phyloP scores from a whole-genome alignment of 2,888 invertebrate genomes.

The Desoria tigrina region DNA sequence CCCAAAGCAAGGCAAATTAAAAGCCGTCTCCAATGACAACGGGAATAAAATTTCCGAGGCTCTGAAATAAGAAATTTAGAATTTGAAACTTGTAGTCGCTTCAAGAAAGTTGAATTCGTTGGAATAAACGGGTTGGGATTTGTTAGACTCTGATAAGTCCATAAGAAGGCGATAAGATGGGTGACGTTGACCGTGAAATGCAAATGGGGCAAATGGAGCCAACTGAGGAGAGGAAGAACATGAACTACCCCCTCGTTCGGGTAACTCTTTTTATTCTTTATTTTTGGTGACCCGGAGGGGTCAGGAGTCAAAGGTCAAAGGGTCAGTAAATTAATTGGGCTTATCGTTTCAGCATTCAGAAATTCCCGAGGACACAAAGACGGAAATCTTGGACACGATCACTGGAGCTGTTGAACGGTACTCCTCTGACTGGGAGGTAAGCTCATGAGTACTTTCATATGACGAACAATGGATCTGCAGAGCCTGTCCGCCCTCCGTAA shows the following conservation, averaged over 20 bases:
- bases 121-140: too few relatives aligned
- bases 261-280: neutral
- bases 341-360: constrained; percentile 41
- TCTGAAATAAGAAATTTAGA: too few relatives aligned
- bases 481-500: too few relatives aligned
- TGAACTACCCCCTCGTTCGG: constrained; percentile 8
- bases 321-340: neutral
- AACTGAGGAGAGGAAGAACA: constrained; percentile 3
- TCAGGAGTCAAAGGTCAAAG: neutral
- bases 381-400: constrained; percentile 49
- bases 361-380: constrained; percentile 48
- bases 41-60: too few relatives aligned
- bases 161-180: too few relatives aligned
- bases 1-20: too few relatives aligned
- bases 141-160: too few relatives aligned
- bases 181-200: neutral
- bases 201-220: neutral
- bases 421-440: constrained; percentile 42
- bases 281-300: neutral
- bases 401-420: constrained; percentile 46
- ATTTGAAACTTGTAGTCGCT: too few relatives aligned
- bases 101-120: too few relatives aligned
- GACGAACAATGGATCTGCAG: neutral
- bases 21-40: too few relatives aligned
- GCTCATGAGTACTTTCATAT: neutral